Evolutionary conservation across 1,140 invertebrate genomes (phyloP).

Genomic region (Elymnias hypermnestra): DNA sequence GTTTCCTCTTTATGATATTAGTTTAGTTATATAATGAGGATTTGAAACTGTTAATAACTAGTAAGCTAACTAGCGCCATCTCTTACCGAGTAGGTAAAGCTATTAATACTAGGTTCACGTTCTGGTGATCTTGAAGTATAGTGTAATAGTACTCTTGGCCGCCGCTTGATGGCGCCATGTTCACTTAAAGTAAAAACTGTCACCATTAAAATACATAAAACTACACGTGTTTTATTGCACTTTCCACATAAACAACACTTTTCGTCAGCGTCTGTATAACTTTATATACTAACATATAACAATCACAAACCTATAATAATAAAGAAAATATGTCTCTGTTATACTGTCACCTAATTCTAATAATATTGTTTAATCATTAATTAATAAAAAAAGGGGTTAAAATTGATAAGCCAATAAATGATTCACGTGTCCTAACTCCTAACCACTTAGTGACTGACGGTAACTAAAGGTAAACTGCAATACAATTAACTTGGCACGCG

Average conservation of each 20-base stretch:
- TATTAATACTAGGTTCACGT: constrained; percentile 23
- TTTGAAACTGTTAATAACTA: no score
- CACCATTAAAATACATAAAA: constrained; percentile 70
- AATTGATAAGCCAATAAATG: no score
- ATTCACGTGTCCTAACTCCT: constrained; percentile 39
- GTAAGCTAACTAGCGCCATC: constrained; percentile 42
- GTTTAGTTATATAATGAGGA: no score
- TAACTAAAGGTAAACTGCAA: constrained; percentile 56
- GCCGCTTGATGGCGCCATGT: constrained; percentile 72
- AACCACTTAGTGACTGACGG: constrained; percentile 56
- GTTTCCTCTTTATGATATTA: no score
- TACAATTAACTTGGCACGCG: constrained; percentile 50
- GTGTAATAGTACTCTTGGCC: constrained; percentile 57
- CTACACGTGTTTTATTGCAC: no score
- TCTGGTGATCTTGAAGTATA: constrained; percentile 46
- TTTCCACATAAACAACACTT: no score
- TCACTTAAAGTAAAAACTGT: constrained; percentile 65
- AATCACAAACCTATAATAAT: not conserved
- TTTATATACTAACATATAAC: not conserved
- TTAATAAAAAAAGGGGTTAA: no score
- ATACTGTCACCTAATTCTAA: no score
- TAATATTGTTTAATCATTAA: no score
- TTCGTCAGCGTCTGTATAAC: no score
- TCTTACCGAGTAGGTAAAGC: constrained; percentile 64
- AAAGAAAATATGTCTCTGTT: constrained; percentile 11